These are phyloP conservation scores for Paramuricea clavata DNA, from an alignment of 92 coral and sea anemone species.

Conservation along the genomic window DNA sequence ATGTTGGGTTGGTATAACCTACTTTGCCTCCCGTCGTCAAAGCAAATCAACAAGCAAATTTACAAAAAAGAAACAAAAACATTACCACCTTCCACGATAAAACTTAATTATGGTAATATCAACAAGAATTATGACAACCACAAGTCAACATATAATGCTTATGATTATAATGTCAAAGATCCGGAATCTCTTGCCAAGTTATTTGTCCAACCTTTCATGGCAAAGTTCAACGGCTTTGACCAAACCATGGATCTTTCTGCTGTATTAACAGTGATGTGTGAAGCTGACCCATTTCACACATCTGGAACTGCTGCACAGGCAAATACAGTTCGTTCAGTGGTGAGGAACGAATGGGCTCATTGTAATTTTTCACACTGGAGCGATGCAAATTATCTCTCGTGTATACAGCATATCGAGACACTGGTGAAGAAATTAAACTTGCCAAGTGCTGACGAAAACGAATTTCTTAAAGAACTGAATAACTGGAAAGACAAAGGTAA, in stretches of 20 bases:
- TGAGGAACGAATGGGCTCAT: too few species aligned
- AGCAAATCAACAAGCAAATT: slow-evolving; percentile 22
- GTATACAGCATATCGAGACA: background rate
- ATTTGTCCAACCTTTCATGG: too few species aligned
- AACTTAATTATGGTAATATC: slow-evolving; percentile 78
- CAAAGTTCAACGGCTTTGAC: slow-evolving; percentile 45
- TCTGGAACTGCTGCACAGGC: slow-evolving; percentile 62
- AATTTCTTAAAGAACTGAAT: too few species aligned
- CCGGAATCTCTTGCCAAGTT: too few species aligned
- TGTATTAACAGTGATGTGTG: slow-evolving; percentile 73
- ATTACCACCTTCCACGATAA: slow-evolving; percentile 40
- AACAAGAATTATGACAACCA: too few species aligned
- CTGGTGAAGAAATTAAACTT: too few species aligned
- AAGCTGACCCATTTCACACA: slow-evolving; percentile 63
- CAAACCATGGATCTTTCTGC: slow-evolving; percentile 61
- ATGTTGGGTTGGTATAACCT: too few species aligned
- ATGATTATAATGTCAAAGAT: too few species aligned
- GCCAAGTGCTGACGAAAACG: too few species aligned
- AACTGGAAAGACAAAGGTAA: too few species aligned
- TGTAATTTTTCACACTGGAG: too few species aligned
- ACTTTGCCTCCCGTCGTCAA: slow-evolving; percentile 29
- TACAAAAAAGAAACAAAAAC: background rate
- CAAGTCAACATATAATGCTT: too few species aligned
- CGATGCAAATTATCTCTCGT: background rate
- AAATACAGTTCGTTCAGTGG: slow-evolving; percentile 73